Conservation (phyloP, 2,113 vertebrate species). For the Brachyistius frenatus region DNA sequence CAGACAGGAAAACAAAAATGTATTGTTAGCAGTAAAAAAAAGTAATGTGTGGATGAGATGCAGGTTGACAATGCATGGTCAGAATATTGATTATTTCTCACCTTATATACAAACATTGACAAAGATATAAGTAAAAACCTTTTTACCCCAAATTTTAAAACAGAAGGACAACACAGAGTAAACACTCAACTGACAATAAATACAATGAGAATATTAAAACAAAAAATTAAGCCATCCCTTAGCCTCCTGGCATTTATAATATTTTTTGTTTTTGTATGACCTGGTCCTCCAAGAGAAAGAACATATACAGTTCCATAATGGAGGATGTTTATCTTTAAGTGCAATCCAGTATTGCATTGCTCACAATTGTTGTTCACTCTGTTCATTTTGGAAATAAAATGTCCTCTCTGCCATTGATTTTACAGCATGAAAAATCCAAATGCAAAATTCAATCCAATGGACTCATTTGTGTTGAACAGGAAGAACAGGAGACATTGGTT, state of each 20-base stretch:
- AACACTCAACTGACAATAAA: background rate
- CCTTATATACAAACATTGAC: background rate
- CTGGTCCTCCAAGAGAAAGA: background rate
- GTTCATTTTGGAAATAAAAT: constrained; percentile 34
- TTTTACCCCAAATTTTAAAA: background rate
- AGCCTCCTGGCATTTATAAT: no score
- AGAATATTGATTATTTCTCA: background rate
- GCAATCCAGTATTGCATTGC: background rate
- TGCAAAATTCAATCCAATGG: constrained; percentile 33
- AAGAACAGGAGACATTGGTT: constrained; percentile 49
- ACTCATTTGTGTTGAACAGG: constrained; percentile 52
- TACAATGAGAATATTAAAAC: background rate
- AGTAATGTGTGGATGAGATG: background rate
- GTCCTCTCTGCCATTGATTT: constrained; percentile 17
- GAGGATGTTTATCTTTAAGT: background rate
- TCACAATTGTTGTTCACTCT: background rate
- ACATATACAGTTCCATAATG: background rate
- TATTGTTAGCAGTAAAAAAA: background rate
- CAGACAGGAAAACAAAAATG: no score
- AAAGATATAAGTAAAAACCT: background rate
- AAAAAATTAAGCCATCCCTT: no score
- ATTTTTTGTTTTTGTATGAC: background rate
- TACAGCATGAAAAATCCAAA: constrained; percentile 12
- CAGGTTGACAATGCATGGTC: background rate
- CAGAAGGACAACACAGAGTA: background rate